A percentile compares a stretch with the other conserved stretches of the same genome.
These are phyloP conservation scores for Diaprepes abbreviatus DNA, from an alignment of 2,888 invertebrate genomes.

Conservation along the genomic window DNA sequence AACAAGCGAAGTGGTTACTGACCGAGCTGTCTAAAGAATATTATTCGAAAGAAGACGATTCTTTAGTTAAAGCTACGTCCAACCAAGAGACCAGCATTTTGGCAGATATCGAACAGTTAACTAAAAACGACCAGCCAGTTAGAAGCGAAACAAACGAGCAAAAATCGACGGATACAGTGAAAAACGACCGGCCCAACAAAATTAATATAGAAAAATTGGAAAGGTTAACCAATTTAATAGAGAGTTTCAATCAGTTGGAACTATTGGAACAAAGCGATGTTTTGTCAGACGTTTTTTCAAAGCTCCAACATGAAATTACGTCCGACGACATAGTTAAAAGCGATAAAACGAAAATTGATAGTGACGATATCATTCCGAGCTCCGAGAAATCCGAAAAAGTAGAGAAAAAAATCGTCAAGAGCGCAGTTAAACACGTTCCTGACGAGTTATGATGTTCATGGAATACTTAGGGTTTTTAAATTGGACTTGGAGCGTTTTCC, in stretches of 20 bases:
- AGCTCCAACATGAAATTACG: conserved; percentile 41
- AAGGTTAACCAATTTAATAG: conserved; percentile 54
- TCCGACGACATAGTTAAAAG: conserved; percentile 53
- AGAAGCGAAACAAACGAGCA: conserved; percentile 29
- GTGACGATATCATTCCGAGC: neutral
- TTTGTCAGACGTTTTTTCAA: conserved; percentile 49
- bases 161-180: conserved; percentile 20
- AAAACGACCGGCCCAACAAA: conserved; percentile 24
- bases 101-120: conserved; percentile 53
- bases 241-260: conserved; percentile 53
- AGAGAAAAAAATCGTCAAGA: conserved; percentile 33
- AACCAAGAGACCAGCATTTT: conserved; percentile 48
- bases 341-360: conserved; percentile 43
- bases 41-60: conserved; percentile 60
- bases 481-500: neutral
- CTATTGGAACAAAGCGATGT: conserved; percentile 47
- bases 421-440: conserved; percentile 17
- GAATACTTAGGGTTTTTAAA: conserved; percentile 19
- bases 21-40: conserved; percentile 62
- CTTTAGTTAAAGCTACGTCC: conserved; percentile 56
- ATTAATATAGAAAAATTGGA: conserved; percentile 48
- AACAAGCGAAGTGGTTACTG: conserved; percentile 64
- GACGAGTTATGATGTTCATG: conserved; percentile 47
- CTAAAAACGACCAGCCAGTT: conserved; percentile 28
- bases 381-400: conserved; percentile 37